A percentile compares a stretch with the other conserved stretches of the same genome.
phyloP scores from a whole-genome alignment of 2,888 invertebrate species.

The Cheilosia grossa region DNA sequence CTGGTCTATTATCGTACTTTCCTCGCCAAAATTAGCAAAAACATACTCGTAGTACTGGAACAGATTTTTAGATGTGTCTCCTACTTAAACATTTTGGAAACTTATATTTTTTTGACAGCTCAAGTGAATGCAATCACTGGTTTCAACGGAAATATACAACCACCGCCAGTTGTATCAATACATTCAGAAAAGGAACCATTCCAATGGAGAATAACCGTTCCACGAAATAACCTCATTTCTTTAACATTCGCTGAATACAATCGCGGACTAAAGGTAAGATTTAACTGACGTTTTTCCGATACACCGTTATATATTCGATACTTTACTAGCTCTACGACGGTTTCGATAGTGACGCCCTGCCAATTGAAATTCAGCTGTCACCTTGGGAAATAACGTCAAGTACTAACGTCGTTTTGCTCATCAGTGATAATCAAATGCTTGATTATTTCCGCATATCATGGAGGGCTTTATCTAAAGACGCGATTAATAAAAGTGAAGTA shows the following conservation, averaged over 20 bases:
- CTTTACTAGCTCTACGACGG: conserved; percentile 89
- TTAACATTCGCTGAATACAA: conserved; percentile 79
- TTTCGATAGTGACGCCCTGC: conserved; percentile 86
- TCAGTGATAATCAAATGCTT: conserved; percentile 77
- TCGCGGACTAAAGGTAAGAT: conserved; percentile 78
- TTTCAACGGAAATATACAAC: conserved; percentile 78
- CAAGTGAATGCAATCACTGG: conserved; percentile 79
- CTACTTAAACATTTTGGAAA: no score
- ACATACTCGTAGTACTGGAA: no score
- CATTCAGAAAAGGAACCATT: conserved; percentile 77
- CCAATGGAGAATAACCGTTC: conserved; percentile 79
- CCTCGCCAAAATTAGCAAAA: no score
- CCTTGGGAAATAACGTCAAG: conserved; percentile 84
- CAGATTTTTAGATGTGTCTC: no score
- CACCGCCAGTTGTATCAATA: conserved; percentile 76
- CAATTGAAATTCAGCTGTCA: conserved; percentile 76
- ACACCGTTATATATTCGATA: background rate
- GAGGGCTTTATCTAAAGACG: conserved; percentile 77
- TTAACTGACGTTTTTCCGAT: background rate
- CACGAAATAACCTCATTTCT: conserved; percentile 75
- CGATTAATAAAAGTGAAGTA: conserved; percentile 61
- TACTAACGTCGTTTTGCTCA: conserved; percentile 87
- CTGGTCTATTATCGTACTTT: no score
- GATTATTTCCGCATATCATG: conserved; percentile 79
- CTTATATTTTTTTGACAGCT: conserved; percentile 72